Conservation (phyloP, 2,797 vertebrate genomes). For the Neosalanx taihuensis region DNA sequence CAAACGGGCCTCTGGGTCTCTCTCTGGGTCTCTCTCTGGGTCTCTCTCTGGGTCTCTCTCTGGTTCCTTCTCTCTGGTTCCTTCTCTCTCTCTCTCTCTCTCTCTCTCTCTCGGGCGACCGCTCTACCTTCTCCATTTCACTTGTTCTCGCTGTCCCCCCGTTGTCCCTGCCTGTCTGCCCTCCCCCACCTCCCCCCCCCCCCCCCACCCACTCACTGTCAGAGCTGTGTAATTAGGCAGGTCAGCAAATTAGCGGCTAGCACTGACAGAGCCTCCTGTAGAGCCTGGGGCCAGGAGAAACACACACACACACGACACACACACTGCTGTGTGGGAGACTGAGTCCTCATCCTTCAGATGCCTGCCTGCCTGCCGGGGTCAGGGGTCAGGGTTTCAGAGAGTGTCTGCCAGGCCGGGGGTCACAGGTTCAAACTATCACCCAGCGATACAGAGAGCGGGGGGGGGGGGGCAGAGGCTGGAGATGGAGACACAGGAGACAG, state of each 20-base stretch:
- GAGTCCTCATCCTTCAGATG: too few relatives aligned
- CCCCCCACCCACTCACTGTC: constrained; percentile 21
- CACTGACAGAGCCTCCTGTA: constrained; percentile 21
- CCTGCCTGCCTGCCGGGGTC: too few relatives aligned
- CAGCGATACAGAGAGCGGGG: background rate
- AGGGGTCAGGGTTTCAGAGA: too few relatives aligned
- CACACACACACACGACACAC: constrained; percentile 6
- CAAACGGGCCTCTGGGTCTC: too few relatives aligned
- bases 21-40: too few relatives aligned
- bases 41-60: too few relatives aligned
- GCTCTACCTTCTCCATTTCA: background rate
- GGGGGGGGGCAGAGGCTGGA: background rate
- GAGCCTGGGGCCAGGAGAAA: constrained; percentile 18
- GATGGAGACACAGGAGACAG: background rate
- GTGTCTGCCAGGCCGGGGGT: too few relatives aligned
- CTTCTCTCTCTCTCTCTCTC: background rate
- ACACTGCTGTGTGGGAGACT: background rate
- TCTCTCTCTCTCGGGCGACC: too few relatives aligned
- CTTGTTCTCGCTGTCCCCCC: background rate
- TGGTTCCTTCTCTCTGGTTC: too few relatives aligned
- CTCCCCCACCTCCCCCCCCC: background rate
- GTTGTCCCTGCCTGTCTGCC: background rate
- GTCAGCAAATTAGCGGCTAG: constrained; percentile 55
- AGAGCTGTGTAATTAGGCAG: constrained; percentile 53
- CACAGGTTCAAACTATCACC: background rate